These are phyloP conservation scores for Promerops cafer DNA, from an alignment of 2,113 vertebrate species.

Conservation along the genomic window DNA sequence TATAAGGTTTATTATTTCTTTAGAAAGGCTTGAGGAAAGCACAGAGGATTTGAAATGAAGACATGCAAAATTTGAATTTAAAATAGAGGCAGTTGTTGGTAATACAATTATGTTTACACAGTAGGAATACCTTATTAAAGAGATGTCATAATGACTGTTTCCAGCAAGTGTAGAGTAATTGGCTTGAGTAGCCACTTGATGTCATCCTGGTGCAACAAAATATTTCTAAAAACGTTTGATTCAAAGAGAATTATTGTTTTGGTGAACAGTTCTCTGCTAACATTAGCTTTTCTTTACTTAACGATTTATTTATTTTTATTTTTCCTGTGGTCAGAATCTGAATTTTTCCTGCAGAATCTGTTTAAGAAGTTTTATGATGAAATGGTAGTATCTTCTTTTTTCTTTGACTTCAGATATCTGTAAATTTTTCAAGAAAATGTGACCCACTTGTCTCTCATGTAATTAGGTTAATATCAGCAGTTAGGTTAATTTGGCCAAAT, in stretches of 20 bases:
- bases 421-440: not conserved
- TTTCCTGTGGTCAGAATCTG: accelerated
- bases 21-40: not conserved
- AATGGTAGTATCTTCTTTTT: not conserved
- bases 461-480: not conserved
- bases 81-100: not conserved
- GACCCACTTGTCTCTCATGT: not conserved
- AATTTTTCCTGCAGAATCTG: not conserved
- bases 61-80: not conserved
- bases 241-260: not conserved
- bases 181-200: constrained; percentile 40
- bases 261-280: not conserved
- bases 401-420: not conserved
- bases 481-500: not conserved
- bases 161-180: not conserved
- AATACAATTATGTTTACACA: not conserved
- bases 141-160: not conserved
- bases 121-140: not conserved
- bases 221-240: not conserved
- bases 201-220: constrained; percentile 40
- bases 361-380: not conserved
- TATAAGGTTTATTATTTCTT: not conserved
- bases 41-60: not conserved
- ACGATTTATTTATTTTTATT: not conserved
- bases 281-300: not conserved